A percentile compares a stretch with the other conserved stretches of the same genome.
Evolutionary conservation across 2,797 vertebrate genomes (phyloP).

Genomic region (Pachyuromys duprasi): DNA sequence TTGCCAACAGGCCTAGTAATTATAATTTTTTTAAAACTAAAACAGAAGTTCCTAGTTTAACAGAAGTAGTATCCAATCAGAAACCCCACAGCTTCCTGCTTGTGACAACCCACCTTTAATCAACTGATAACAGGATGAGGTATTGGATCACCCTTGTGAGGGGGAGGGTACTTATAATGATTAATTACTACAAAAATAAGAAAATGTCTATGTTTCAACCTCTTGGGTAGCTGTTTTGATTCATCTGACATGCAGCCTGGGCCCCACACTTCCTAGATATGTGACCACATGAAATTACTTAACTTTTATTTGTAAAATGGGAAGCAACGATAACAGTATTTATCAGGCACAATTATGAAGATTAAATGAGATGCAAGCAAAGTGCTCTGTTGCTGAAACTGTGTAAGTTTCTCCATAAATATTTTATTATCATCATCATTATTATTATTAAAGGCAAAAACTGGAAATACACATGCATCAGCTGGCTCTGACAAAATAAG

Average conservation of each 20-base stretch:
- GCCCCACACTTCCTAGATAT: background rate
- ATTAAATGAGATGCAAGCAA: slow-evolving; percentile 1
- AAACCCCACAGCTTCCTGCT: background rate
- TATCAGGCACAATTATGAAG: background rate
- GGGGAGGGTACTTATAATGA: background rate
- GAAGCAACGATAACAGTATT: background rate
- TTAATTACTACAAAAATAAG: background rate
- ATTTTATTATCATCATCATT: slow-evolving; percentile 7
- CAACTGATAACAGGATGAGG: background rate
- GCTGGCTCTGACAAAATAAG: slow-evolving; percentile 7
- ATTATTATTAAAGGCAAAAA: slow-evolving; percentile 23
- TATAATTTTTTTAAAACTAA: too few relatives aligned
- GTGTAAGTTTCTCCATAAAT: background rate
- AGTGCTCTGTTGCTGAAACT: background rate
- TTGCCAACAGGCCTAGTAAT: background rate
- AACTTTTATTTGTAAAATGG: background rate
- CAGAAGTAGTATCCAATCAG: background rate
- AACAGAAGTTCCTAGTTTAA: background rate
- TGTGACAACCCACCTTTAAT: background rate
- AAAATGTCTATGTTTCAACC: background rate
- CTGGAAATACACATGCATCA: background rate
- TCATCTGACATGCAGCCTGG: background rate
- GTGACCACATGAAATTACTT: background rate
- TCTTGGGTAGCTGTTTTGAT: background rate
- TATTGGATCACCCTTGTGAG: background rate